Conservation (phyloP, 37 sponge, comb jelly and placozoan genomes). For the Eunapius fragilis region DNA sequence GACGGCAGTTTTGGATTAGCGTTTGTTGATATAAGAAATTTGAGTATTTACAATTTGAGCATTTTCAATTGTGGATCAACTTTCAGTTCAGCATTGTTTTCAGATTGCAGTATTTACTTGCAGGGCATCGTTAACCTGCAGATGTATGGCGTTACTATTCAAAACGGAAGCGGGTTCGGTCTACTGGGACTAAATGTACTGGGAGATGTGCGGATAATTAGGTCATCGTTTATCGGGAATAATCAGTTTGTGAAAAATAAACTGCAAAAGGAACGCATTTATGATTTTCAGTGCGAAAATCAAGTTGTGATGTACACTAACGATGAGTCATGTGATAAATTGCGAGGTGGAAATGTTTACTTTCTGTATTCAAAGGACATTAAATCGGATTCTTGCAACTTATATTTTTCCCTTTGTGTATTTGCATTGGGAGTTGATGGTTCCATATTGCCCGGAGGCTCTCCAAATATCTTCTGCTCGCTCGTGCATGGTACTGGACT, state of each 20-base stretch:
- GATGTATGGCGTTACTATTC: not conserved
- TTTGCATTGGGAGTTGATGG: not conserved
- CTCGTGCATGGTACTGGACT: too few relatives aligned
- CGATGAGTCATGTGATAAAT: not conserved
- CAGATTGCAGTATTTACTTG: not conserved
- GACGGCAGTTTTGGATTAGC: not conserved
- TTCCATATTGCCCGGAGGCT: not conserved
- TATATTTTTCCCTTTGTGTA: not conserved
- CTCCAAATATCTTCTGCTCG: too few relatives aligned
- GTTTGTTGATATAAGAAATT: not conserved
- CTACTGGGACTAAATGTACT: slow-evolving; percentile 5
- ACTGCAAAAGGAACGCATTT: not conserved
- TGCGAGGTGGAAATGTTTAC: not conserved
- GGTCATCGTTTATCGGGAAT: not conserved
- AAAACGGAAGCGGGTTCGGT: slow-evolving; percentile 9
- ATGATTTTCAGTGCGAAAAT: not conserved
- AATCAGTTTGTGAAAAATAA: not conserved
- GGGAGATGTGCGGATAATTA: not conserved
- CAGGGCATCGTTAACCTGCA: not conserved
- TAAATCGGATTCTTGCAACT: not conserved
- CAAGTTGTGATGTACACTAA: not conserved
- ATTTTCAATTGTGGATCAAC: not conserved
- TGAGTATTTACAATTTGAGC: not conserved
- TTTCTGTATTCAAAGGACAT: not conserved
- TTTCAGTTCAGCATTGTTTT: not conserved